These are phyloP conservation scores for Bradypus variegatus DNA, from an alignment of 2,797 vertebrate species.

Conservation along the genomic window DNA sequence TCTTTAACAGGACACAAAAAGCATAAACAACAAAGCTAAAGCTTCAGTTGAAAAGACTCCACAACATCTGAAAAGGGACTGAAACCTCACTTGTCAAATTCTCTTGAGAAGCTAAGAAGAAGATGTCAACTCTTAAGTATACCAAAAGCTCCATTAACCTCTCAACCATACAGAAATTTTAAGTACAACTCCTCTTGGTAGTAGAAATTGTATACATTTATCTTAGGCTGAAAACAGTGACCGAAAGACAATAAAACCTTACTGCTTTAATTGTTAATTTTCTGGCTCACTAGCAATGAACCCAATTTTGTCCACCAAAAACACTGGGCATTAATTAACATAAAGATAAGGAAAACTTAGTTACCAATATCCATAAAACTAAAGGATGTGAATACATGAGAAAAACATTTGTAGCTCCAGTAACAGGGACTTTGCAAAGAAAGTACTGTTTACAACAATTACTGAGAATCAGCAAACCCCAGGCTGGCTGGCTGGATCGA, in stretches of 20 bases:
- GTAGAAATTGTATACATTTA: background rate
- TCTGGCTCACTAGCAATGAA: background rate
- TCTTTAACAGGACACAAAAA: background rate
- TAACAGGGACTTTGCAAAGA: background rate
- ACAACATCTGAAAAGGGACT: background rate
- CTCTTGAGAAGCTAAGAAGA: background rate
- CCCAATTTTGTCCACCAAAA: background rate
- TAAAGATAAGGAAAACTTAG: background rate
- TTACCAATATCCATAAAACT: background rate
- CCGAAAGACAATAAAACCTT: background rate
- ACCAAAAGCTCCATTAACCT: background rate
- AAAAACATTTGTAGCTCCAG: background rate
- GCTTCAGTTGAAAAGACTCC: background rate
- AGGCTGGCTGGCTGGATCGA: background rate
- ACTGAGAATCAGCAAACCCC: background rate
- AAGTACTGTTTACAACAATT: background rate
- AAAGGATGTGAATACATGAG: background rate
- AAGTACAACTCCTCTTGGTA: background rate
- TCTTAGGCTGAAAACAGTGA: background rate
- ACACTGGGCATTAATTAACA: background rate
- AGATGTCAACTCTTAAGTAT: background rate
- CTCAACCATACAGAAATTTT: background rate
- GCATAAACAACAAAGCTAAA: background rate
- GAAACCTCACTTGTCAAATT: background rate
- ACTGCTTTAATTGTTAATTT: background rate